A percentile compares a stretch with the other conserved stretches of the same genome.
These are phyloP conservation scores for Argya squamiceps DNA, from an alignment of 2,797 vertebrate species.

Conservation along the genomic window DNA sequence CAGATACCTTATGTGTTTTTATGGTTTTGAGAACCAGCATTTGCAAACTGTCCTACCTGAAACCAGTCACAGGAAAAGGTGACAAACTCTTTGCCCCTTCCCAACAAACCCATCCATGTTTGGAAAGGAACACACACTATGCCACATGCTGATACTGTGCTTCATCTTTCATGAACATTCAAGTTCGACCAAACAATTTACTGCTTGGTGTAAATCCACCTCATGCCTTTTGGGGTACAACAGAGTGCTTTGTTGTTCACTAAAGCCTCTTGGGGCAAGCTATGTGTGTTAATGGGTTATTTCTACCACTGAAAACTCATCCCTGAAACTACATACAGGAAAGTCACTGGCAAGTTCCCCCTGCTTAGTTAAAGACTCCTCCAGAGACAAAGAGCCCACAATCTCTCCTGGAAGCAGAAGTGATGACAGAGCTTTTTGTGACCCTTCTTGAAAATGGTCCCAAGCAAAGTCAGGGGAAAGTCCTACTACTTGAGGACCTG, in stretches of 20 bases:
- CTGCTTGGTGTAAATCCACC: not conserved
- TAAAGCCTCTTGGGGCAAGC: not conserved
- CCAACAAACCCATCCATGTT: not conserved
- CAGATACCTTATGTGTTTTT: not conserved
- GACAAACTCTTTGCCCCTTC: not conserved
- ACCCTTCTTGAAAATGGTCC: not conserved
- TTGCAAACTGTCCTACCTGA: not conserved
- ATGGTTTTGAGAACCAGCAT: not conserved
- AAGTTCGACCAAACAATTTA: not conserved
- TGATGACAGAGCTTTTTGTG: not conserved
- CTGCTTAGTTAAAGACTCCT: not conserved
- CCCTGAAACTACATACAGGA: not conserved
- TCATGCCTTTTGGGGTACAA: not conserved
- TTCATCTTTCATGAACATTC: not conserved
- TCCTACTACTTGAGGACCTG: not conserved
- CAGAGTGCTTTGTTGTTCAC: not conserved
- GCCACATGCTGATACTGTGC: accelerated
- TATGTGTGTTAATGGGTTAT: not conserved
- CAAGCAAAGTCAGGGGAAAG: not conserved
- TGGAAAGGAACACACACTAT: not conserved
- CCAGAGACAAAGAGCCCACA: not conserved
- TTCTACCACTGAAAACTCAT: not conserved
- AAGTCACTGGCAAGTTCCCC: not conserved
- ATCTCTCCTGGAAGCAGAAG: not conserved
- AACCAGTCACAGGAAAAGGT: not conserved